A percentile compares a stretch with the other conserved stretches of the same genome.
Evolutionary conservation across 1,140 invertebrate species (phyloP).

Genomic region (Lepidurus couesii): DNA sequence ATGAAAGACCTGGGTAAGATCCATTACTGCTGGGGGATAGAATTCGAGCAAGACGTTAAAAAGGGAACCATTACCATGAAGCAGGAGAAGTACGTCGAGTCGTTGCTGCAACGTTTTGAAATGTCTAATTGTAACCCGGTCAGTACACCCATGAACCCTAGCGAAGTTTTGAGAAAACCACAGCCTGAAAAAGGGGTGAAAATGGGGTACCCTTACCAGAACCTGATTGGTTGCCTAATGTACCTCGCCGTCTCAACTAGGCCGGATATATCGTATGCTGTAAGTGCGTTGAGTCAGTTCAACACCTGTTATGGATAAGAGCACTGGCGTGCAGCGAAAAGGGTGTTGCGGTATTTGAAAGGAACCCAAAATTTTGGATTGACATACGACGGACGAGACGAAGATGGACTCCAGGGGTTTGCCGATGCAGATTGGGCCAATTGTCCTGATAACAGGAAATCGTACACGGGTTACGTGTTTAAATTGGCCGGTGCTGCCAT

Average conservation of each 20-base stretch:
- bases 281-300: conserved; percentile 47
- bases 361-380: conserved; percentile 42
- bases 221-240: conserved; percentile 45
- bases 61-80: conserved; percentile 33
- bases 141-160: conserved; percentile 41
- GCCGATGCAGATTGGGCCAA: conserved; percentile 46
- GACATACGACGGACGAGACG: conserved; percentile 33
- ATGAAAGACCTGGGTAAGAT: conserved; percentile 34
- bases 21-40: conserved; percentile 40
- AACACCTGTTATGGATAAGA: conserved; percentile 40
- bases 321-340: conserved; percentile 46
- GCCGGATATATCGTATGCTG: conserved; percentile 48
- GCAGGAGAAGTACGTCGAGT: conserved; percentile 38
- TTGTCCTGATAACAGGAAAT: conserved; percentile 41
- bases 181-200: conserved; percentile 32
- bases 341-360: conserved; percentile 47
- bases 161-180: conserved; percentile 35
- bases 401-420: conserved; percentile 35
- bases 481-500: conserved; percentile 39
- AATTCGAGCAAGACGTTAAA: conserved; percentile 38
- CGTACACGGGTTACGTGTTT: conserved; percentile 39
- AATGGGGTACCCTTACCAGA: conserved; percentile 39
- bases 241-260: conserved; percentile 46
- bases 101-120: conserved; percentile 40
- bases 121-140: conserved; percentile 40